Conservation (phyloP, 2,113 vertebrate species). For the Tetraodon nigroviridis region DNA sequence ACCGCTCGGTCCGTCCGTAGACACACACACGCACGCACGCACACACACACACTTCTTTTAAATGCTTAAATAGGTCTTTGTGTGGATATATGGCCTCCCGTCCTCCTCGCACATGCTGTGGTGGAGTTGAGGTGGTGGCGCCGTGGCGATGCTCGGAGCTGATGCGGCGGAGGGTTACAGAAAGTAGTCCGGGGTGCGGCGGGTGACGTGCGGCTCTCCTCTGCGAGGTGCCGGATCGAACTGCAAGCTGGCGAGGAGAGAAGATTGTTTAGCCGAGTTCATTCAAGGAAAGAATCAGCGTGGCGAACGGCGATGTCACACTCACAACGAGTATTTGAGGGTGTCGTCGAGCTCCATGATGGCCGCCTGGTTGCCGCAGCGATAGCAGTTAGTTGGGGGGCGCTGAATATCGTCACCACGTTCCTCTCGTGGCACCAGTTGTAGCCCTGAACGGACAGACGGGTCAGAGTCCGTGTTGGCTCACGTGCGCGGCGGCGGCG, state of each 20-base stretch:
- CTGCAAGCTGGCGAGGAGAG: slow-evolving; percentile 83
- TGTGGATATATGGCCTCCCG: slow-evolving; percentile 74
- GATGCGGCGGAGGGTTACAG: slow-evolving; percentile 78
- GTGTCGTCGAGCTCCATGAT: slow-evolving; percentile 99
- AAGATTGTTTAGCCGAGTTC: neutral
- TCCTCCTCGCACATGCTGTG: slow-evolving; percentile 55
- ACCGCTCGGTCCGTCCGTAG: slow-evolving; percentile 90
- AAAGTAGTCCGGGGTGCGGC: slow-evolving; percentile 98
- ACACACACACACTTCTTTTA: slow-evolving; percentile 71
- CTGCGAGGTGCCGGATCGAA: slow-evolving; percentile 95
- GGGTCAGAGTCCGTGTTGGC: neutral
- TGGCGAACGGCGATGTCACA: too few species aligned
- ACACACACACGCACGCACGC: slow-evolving; percentile 73
- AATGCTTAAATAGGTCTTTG: slow-evolving; percentile 83
- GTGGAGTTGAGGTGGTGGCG: slow-evolving; percentile 74
- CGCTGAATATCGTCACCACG: slow-evolving; percentile 99
- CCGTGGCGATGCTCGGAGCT: slow-evolving; percentile 87
- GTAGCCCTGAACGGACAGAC: slow-evolving; percentile 80
- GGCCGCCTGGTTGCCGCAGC: slow-evolving; percentile 98
- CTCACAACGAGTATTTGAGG: slow-evolving; percentile 99
- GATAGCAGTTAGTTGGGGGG: slow-evolving; percentile 99
- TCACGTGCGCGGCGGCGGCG: neutral
- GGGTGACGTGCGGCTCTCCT: slow-evolving; percentile 98
- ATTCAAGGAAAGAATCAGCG: too few species aligned
- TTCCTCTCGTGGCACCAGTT: slow-evolving; percentile 99